Evolutionary conservation across 1,140 invertebrate species (phyloP), one percentile per base, ranked within the genome.

Genomic region (Dufourea novaeangliae): DNA sequence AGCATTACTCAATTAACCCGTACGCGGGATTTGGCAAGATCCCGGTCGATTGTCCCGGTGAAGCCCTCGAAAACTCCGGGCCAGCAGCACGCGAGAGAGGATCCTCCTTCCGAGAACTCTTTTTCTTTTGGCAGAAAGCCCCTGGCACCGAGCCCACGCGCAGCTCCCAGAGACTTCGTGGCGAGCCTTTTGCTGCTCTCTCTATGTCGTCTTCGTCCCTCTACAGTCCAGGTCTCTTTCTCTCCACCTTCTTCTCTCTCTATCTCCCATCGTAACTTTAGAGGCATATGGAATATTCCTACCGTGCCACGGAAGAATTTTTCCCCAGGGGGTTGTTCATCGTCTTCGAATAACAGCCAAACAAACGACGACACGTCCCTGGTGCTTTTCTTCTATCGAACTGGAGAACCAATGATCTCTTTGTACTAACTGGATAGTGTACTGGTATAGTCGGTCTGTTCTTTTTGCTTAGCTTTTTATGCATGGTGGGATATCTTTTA

Each of bases 1-100:
- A 41, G 64, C 20, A 37, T 80, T 84, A 84, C 82, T 84, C 72
- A 80, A 80, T 84, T 84, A 83, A 84, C 67, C 63, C 39, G 34
- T 67, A 72, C 52, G 68, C 57, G 78, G 32, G 52, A 69, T 80
- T 85, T 84, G 83, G 83, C 83, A 80, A 77, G 57, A 44, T 44
- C 37, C 22, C 44, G 20, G n/a, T 22, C 12, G 41, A 66, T 57
- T 25, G 63, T 50, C 67, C 32, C 62, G 14, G 41, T 39, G 54
- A 82, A 52, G 50, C 70, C 61, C 76, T 77, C 72, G 67, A 68
- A 54, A 68, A 72, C 64, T 29, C 64, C 44, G 44, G 69, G 68
- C n/a, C n/a, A n/a, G n/a, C 73, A 83, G 71, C 75, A 57, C 63
- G 64, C 61, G 50, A 57, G 41, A 39, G 29, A 62, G n/a, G 44